Conservation (phyloP, 2,888 invertebrate species). For the Aquatica leii region DNA sequence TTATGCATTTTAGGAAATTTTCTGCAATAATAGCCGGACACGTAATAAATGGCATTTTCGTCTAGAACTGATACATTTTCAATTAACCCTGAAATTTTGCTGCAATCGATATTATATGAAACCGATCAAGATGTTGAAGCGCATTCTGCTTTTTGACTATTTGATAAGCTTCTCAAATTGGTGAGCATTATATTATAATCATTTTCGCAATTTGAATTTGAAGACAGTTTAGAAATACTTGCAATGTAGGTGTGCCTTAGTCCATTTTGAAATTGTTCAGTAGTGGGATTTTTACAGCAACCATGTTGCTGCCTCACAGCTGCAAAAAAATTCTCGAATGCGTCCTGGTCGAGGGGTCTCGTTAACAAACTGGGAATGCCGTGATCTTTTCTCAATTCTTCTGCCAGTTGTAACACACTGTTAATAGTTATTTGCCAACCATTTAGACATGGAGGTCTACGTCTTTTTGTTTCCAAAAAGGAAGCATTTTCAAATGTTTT, state of each 20-base stretch:
- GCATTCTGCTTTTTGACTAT: background rate
- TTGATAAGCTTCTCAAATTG: background rate
- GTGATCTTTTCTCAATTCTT: background rate
- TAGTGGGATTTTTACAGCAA: slow-evolving; percentile 5
- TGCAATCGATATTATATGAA: background rate
- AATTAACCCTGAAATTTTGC: background rate
- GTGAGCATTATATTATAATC: slow-evolving; percentile 3
- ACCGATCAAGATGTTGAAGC: background rate
- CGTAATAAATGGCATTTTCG: slow-evolving; percentile 1
- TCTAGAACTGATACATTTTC: background rate
- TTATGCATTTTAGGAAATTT: background rate
- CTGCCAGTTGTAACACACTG: background rate
- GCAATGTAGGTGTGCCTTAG: slow-evolving; percentile 6
- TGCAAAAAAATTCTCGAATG: slow-evolving; percentile 4
- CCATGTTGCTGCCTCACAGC: slow-evolving; percentile 11
- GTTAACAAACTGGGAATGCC: background rate
- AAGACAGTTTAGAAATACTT: background rate
- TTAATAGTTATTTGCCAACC: slow-evolving; percentile 5
- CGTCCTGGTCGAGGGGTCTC: background rate
- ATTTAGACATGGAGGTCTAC: slow-evolving; percentile 6
- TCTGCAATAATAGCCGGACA: background rate
- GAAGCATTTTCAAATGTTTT: background rate
- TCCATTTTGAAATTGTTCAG: slow-evolving; percentile 7
- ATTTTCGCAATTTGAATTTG: slow-evolving; percentile 10
- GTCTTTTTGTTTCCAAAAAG: background rate